Percentiles rank a stretch among this genome's conserved stretches.
phyloP scores from a whole-genome alignment of 2,113 vertebrate genomes.

The Pseudopipra pipra region DNA sequence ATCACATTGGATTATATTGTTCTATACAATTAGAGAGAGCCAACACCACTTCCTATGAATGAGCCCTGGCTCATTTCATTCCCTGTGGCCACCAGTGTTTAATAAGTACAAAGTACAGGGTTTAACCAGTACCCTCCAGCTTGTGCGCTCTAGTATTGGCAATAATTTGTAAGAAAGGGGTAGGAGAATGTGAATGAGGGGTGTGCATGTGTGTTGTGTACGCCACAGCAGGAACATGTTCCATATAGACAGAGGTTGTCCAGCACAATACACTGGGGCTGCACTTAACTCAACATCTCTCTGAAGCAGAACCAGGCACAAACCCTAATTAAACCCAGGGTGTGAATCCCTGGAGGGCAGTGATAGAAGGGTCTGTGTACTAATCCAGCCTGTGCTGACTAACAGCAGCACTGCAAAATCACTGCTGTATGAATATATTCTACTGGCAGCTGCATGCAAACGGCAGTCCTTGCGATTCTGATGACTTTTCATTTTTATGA shows the following conservation, averaged over 20 bases:
- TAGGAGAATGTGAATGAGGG: background rate
- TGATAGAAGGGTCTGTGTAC: constrained; percentile 36
- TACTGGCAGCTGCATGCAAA: constrained; percentile 61
- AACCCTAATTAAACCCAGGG: constrained; percentile 53
- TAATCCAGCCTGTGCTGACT: constrained; percentile 63
- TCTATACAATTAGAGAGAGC: constrained; percentile 10
- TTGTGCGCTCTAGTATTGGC: background rate
- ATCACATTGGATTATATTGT: constrained; percentile 10
- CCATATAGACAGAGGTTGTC: background rate
- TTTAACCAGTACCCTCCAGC: constrained; percentile 29
- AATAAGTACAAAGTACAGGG: constrained; percentile 39
- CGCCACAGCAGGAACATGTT: background rate
- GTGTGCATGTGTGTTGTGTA: background rate
- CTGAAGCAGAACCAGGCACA: constrained; percentile 43
- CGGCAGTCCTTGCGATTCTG: background rate
- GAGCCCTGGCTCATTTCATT: constrained; percentile 15
- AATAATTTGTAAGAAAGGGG: constrained; percentile 1
- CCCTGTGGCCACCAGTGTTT: constrained; percentile 30
- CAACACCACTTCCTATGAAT: background rate
- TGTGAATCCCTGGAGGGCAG: constrained; percentile 40
- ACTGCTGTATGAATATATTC: constrained; percentile 29
- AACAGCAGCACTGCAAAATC: constrained; percentile 28
- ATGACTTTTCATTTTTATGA: constrained; percentile 60
- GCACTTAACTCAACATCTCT: constrained; percentile 3
- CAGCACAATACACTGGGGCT: background rate